Conservation (phyloP, 2,113 vertebrate genomes). For the Nansenia antarctica region DNA sequence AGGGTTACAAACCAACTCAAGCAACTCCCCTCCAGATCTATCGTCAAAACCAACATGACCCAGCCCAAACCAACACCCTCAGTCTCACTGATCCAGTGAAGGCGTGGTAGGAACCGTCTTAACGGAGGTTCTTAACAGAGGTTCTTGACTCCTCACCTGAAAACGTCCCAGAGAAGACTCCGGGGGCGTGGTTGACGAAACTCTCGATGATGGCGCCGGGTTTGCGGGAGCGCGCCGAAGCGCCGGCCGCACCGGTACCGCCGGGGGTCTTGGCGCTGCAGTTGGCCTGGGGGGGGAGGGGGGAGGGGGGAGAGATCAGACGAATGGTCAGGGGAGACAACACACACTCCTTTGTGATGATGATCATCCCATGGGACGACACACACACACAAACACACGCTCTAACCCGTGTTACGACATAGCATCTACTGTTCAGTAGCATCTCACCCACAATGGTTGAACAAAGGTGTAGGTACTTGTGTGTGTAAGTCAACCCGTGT, state of each 20-base stretch:
- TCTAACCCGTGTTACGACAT: too few species aligned
- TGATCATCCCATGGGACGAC: too few species aligned
- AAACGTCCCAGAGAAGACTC: constrained; percentile 97
- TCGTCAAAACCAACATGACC: too few species aligned
- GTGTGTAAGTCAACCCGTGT: too few species aligned
- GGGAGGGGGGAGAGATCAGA: not conserved
- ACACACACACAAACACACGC: too few species aligned
- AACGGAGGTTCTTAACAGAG: not conserved
- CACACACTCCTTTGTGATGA: too few species aligned
- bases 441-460: too few species aligned
- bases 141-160: constrained; percentile 77
- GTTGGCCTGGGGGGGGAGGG: constrained; percentile 76
- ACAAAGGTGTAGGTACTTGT: too few species aligned
- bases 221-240: constrained; percentile 83
- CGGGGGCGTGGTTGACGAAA: constrained; percentile 95
- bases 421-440: too few species aligned
- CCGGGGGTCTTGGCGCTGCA: constrained; percentile 72
- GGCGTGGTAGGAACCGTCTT: not conserved
- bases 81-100: not conserved
- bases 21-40: not conserved
- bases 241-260: constrained; percentile 59
- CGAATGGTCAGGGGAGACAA: too few species aligned
- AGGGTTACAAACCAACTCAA: not conserved
- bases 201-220: constrained; percentile 94
- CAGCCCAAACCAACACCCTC: not conserved